Percentiles rank a stretch among this genome's conserved stretches.
These are phyloP conservation scores for Diachasmimorpha longicaudata DNA, from an alignment of 1,140 invertebrate species.

Conservation along the genomic window DNA sequence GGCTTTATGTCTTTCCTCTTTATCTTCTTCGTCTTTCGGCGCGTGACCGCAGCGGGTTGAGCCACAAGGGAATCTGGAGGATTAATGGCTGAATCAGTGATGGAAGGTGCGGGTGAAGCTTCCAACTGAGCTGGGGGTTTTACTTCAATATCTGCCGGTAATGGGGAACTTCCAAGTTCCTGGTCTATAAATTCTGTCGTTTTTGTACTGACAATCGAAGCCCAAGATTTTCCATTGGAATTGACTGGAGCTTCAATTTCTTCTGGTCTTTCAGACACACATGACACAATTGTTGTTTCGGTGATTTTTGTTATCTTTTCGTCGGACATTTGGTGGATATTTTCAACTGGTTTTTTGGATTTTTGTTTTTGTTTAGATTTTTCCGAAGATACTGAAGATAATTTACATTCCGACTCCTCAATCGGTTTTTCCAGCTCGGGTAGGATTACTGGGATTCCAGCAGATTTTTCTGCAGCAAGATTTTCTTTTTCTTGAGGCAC, in stretches of 20 bases:
- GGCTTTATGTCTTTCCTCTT: slow-evolving; percentile 24
- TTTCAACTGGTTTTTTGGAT: slow-evolving; percentile 15
- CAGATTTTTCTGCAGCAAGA: not conserved
- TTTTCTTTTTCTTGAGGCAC: slow-evolving; percentile 17
- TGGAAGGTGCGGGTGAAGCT: not conserved
- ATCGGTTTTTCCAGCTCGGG: not conserved
- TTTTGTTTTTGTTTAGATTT: not conserved
- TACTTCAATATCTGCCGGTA: too few species aligned
- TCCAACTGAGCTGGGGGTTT: not conserved
- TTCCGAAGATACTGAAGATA: not conserved
- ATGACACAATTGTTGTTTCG: slow-evolving; percentile 21
- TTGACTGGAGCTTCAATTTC: slow-evolving; percentile 15
- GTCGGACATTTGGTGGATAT: not conserved
- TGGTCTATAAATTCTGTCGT: not conserved
- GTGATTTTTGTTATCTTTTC: slow-evolving; percentile 13
- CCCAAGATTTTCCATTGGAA: slow-evolving; percentile 40
- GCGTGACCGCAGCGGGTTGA: not conserved
- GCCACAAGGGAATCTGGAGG: not conserved
- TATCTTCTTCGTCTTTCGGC: slow-evolving; percentile 26
- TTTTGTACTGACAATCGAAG: slow-evolving; percentile 34
- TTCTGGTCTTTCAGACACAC: slow-evolving; percentile 11
- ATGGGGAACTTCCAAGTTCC: not conserved
- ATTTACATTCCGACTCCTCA: not conserved
- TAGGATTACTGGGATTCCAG: slow-evolving; percentile 11
- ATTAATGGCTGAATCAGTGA: not conserved